Evolutionary conservation across 2,113 vertebrate genomes (phyloP).

Genomic region (human): DNA sequence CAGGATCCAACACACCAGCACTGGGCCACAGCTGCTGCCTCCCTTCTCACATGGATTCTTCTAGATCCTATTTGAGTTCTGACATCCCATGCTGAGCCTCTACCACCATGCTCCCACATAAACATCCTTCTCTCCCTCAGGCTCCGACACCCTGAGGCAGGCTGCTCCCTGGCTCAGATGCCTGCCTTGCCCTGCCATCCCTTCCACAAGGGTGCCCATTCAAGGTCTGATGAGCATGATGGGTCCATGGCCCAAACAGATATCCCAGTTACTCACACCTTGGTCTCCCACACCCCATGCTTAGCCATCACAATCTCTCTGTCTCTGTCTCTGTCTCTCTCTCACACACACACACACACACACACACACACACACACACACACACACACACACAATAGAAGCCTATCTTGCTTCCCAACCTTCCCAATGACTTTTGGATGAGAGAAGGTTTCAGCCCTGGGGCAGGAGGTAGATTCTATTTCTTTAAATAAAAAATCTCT

Average conservation of each 20-base stretch:
- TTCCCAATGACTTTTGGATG: background rate
- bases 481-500: background rate
- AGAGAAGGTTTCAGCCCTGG: background rate
- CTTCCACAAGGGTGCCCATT: background rate
- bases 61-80: background rate
- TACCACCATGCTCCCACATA: background rate
- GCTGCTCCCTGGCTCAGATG: background rate
- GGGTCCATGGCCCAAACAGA: background rate
- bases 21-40: background rate
- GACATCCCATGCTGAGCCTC: background rate
- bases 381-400: background rate
- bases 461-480: background rate
- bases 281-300: background rate
- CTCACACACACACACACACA: background rate
- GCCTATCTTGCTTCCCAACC: background rate
- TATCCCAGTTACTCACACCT: fast-evolving
- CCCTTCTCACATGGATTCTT: background rate
- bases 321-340: background rate
- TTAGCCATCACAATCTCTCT: background rate
- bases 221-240: background rate
- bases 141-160: background rate
- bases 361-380: background rate
- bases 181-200: background rate
- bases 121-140: background rate
- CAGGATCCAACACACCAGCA: background rate